Conservation (phyloP, 1,140 invertebrate genomes). For the Brachionus koreanus region DNA sequence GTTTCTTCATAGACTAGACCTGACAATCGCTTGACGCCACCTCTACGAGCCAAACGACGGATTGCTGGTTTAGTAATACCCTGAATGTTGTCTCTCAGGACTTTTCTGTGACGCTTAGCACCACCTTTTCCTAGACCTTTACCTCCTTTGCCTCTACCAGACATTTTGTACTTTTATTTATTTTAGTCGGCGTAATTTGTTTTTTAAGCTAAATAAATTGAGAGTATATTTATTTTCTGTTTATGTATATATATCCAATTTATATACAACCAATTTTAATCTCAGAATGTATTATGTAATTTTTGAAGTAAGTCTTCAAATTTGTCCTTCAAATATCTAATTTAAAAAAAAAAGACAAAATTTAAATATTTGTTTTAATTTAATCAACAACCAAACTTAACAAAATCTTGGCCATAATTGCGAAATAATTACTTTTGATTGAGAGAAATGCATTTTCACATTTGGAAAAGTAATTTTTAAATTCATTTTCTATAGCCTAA, state of each 20-base stretch:
- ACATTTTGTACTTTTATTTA: slow-evolving; percentile 46
- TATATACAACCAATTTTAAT: background rate
- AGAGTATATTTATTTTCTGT: background rate
- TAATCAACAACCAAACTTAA: background rate
- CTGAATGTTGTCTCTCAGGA: slow-evolving; percentile 71
- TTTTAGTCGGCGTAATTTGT: background rate
- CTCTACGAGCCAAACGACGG: slow-evolving; percentile 67
- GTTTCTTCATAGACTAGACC: slow-evolving; percentile 71
- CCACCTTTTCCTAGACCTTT: slow-evolving; percentile 54
- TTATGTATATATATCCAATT: background rate
- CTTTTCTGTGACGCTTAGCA: slow-evolving; percentile 53
- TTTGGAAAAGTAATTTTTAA: background rate
- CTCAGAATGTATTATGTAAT: background rate
- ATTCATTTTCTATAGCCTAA: background rate
- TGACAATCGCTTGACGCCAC: slow-evolving; percentile 72
- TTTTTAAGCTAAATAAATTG: background rate
- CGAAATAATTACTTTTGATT: background rate
- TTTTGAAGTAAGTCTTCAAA: background rate
- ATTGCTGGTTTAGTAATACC: slow-evolving; percentile 69
- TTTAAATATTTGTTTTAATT: no score
- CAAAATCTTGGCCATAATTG: background rate
- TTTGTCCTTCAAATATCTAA: background rate
- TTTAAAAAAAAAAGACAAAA: no score
- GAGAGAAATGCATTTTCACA: background rate
- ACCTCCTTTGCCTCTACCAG: slow-evolving; percentile 53